A percentile compares a stretch with the other conserved stretches of the same genome.
phyloP scores from a whole-genome alignment of 2,113 vertebrate species.

The Rhodinocichla rosea region DNA sequence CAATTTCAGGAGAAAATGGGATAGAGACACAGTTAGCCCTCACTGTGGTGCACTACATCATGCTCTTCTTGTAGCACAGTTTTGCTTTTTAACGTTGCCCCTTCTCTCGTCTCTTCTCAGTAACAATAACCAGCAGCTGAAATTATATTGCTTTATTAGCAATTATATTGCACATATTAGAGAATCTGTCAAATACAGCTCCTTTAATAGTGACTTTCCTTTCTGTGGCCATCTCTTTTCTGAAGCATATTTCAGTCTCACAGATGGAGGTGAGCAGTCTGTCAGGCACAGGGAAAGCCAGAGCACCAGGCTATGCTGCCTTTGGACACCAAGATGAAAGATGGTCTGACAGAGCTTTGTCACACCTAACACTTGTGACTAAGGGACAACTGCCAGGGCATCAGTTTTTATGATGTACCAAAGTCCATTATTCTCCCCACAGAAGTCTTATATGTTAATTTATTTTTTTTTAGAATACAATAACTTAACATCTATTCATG shows the following conservation, averaged over 20 bases:
- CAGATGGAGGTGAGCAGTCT: not conserved
- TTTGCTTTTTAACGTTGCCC: not conserved
- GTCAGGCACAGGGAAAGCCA: fast-evolving
- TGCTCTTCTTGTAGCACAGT: not conserved
- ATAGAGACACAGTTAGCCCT: not conserved
- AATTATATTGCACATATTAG: not conserved
- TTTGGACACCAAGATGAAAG: not conserved
- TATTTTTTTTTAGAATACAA: not conserved
- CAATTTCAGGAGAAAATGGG: not conserved
- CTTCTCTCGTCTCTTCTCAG: not conserved
- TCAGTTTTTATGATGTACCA: not conserved
- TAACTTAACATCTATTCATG: not conserved
- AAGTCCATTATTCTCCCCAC: not conserved
- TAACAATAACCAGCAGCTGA: not conserved
- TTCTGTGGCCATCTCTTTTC: not conserved
- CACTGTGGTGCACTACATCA: not conserved
- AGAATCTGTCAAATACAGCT: not conserved
- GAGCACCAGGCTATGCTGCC: not conserved
- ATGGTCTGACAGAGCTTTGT: not conserved
- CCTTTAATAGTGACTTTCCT: not conserved
- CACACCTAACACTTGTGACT: not conserved
- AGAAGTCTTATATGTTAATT: not conserved
- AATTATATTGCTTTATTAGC: not conserved
- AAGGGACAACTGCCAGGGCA: not conserved
- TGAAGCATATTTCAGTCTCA: not conserved